A percentile compares a stretch with the other conserved stretches of the same genome.
phyloP scores from a whole-genome alignment of 2,113 vertebrate species.

The Hucho hucho region DNA sequence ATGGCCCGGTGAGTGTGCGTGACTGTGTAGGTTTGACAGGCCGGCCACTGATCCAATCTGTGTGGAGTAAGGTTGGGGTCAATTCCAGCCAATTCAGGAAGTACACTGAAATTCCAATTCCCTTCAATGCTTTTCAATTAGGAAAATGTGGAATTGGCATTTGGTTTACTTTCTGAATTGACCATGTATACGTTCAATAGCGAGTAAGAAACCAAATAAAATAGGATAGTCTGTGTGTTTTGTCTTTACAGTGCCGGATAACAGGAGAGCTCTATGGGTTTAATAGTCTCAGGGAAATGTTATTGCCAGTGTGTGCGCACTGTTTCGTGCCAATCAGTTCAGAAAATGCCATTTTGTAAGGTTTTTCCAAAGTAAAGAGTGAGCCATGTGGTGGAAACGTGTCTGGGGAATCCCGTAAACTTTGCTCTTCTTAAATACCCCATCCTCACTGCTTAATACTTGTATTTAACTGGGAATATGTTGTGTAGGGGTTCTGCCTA shows the following conservation, averaged over 20 bases:
- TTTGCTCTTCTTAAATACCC: slow-evolving; percentile 43
- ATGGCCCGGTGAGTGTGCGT: neutral
- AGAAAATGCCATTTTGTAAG: neutral
- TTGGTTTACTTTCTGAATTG: no score
- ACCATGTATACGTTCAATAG: neutral
- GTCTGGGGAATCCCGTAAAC: slow-evolving; percentile 52
- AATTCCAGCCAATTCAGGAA: no score
- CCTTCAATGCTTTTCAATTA: no score
- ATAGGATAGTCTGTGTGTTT: neutral
- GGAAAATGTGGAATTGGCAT: no score
- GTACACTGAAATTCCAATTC: neutral
- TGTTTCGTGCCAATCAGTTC: slow-evolving; percentile 11
- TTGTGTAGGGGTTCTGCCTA: neutral
- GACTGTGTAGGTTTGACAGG: slow-evolving; percentile 3
- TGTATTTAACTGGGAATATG: slow-evolving; percentile 34
- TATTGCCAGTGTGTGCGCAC: neutral
- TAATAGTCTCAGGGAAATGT: neutral
- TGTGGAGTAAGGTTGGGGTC: neutral
- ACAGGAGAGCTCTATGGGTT: neutral
- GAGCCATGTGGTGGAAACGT: slow-evolving; percentile 33
- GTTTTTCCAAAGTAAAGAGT: slow-evolving; percentile 12
- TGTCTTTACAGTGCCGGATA: neutral
- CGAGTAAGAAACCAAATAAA: slow-evolving; percentile 2
- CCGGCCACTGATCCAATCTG: neutral
- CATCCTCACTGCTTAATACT: slow-evolving; percentile 37